Evolutionary conservation across 1,140 invertebrate genomes (phyloP).

Genomic region (Protaetia brevitarsis): DNA sequence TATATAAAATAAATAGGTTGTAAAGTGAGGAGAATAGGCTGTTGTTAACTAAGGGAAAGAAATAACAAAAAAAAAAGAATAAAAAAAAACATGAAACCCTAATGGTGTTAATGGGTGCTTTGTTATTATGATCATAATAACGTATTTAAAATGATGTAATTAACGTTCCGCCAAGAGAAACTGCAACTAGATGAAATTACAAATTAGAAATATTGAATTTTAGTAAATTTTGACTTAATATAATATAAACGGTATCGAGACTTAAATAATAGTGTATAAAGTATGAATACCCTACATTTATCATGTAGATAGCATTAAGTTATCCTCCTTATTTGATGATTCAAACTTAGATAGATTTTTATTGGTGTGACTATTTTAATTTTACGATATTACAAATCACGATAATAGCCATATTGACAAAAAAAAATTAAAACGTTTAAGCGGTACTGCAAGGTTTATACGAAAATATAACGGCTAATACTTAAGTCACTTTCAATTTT

Average conservation of each 20-base stretch:
- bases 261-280: constrained; percentile 12
- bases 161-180: constrained; percentile 4
- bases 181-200: not conserved
- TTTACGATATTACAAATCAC: constrained; percentile 3
- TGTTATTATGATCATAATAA: not conserved
- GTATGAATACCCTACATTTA: not conserved
- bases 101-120: not conserved
- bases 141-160: not conserved
- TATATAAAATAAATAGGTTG: no score
- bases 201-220: constrained; percentile 8
- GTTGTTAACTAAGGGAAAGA: not conserved
- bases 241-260: constrained; percentile 10
- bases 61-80: not conserved
- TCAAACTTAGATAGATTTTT: constrained; percentile 6
- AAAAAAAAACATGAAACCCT: not conserved
- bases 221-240: not conserved
- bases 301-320: not conserved
- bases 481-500: no score
- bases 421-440: no score
- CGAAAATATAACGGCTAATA: no score
- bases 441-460: no score
- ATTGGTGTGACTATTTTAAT: not conserved
- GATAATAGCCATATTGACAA: not conserved
- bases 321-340: no score
- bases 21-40: not conserved